Evolutionary conservation across 2,888 invertebrate species (phyloP), one percentile per base, ranked within the genome.

Genomic region (Andrena chrysosceles): DNA sequence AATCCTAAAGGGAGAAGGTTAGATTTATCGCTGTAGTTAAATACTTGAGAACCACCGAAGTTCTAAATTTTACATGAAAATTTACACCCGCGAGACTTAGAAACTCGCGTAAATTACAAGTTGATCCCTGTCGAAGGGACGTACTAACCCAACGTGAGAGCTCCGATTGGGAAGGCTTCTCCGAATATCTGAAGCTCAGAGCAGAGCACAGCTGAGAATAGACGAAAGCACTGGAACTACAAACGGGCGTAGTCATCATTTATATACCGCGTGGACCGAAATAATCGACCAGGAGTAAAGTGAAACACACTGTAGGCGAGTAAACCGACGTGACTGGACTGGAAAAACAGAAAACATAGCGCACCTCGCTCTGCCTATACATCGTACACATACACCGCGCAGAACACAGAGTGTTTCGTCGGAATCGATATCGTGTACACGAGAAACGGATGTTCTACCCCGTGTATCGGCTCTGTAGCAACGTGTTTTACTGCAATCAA

Each of bases 401-500:
- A 20, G 56, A 20, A 3, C 31, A n/a, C 60, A n/a, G 16, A 20
- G 33, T 62, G 20, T 33, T 33, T 56, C 8, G 33, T 35, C 16
- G 16, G 16, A 59, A 13, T 59, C 31, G 52, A 52, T 31, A 60
- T 35, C 56, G 10, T 6, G 23, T 56, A 60, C 26, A 48, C 54
- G n/a, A 26, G 10, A 13, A 7, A 31, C 62, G 48, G 49, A 56
- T 16, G 52, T 54, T 64, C 49, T 35, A 33, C 59, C 59, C 67
- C 49, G 33, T 31, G 49, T 63, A 68, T 56, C 62, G 56, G 67
- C 69, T 56, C 54, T 31, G 10, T 48, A 73, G 73, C 54, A 48
- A 59, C 42, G 23, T 33, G 77, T 48, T 72, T 33, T 76, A 13
- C 23, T n/a, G n/a, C 60, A 54, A 49, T 77, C 23, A 52, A 63